Conservation (phyloP, 2,113 vertebrate genomes). For the Neolamprologus kungweensis region DNA sequence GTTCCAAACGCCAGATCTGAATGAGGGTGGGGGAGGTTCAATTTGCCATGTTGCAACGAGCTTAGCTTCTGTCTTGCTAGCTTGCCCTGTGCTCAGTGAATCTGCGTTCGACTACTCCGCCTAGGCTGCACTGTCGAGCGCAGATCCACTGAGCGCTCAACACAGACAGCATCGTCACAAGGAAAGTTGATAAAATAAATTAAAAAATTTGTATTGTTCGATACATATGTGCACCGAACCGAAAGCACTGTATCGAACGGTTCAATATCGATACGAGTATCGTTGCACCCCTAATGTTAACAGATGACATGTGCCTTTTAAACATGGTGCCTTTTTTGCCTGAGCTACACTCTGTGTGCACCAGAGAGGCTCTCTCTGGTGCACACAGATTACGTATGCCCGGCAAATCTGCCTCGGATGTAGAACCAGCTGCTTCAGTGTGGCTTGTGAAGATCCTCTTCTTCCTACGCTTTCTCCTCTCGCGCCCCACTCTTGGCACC, state of each 20-base stretch:
- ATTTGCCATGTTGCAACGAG: no score
- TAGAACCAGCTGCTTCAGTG: slow-evolving; percentile 42
- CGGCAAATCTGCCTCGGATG: slow-evolving; percentile 5
- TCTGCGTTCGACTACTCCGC: no score
- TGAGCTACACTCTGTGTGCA: background rate
- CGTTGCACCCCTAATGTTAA: background rate
- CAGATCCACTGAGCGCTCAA: no score
- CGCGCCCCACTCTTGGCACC: background rate
- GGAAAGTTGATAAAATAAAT: rapidly evolving
- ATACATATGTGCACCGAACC: no score
- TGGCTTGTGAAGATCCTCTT: slow-evolving; percentile 30
- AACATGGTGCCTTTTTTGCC: background rate
- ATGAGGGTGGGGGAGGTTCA: no score
- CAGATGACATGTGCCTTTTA: background rate
- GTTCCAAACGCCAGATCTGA: no score
- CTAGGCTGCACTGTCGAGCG: no score
- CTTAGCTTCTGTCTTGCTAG: rapidly evolving
- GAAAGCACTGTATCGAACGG: rapidly evolving
- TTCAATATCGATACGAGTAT: no score
- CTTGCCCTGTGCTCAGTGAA: no score
- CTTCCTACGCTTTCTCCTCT: slow-evolving; percentile 39
- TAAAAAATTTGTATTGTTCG: rapidly evolving
- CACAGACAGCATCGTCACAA: rapidly evolving
- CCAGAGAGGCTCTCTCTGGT: background rate
- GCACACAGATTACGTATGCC: background rate